A percentile compares a stretch with the other conserved stretches of the same genome.
These are phyloP conservation scores for Cuculus canorus DNA, from an alignment of 2,797 vertebrate species.

Conservation along the genomic window DNA sequence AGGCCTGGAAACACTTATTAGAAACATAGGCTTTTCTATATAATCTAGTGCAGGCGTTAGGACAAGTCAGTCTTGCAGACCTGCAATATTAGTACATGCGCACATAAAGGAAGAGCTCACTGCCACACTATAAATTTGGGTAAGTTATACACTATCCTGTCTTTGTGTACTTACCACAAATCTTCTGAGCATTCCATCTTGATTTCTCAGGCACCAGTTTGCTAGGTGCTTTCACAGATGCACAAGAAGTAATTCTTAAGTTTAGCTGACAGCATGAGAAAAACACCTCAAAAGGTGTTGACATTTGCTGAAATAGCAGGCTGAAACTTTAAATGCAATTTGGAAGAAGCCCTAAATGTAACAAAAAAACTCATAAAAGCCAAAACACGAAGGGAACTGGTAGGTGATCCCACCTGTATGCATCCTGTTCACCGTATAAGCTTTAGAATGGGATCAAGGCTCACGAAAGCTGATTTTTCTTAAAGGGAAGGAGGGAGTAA, in stretches of 20 bases:
- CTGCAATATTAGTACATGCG: fast-evolving
- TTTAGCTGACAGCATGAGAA: not conserved
- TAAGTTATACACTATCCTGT: not conserved
- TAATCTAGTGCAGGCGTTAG: not conserved
- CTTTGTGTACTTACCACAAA: not conserved
- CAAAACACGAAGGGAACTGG: not conserved
- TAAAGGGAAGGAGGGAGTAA: not conserved
- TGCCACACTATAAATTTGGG: not conserved
- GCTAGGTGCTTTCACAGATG: not conserved
- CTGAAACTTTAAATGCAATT: not conserved
- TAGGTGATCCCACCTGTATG: not conserved
- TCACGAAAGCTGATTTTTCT: not conserved
- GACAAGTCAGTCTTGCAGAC: not conserved
- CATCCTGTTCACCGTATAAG: not conserved
- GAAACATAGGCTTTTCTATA: not conserved
- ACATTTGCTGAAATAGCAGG: not conserved
- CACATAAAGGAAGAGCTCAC: not conserved
- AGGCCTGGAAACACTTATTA: not conserved
- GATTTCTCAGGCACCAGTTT: not conserved
- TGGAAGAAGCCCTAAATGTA: not conserved
- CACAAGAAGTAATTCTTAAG: not conserved
- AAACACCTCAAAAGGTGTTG: not conserved
- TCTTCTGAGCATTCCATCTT: not conserved
- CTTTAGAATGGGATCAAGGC: not conserved
- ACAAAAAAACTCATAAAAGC: not conserved